phyloP scores from a whole-genome alignment of 2,888 invertebrate species.

The Aquatica leii region DNA sequence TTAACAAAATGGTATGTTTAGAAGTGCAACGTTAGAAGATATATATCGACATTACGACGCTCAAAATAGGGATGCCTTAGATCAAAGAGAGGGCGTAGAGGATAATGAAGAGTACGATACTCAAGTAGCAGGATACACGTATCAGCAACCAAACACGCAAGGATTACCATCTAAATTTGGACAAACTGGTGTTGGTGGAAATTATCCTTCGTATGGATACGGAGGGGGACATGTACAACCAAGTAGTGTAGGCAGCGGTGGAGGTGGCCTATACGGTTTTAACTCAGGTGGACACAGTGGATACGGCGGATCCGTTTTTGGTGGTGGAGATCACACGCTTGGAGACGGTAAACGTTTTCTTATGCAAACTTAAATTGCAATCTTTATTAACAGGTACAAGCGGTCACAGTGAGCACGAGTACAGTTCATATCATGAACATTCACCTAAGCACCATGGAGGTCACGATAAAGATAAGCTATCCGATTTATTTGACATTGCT shows the following conservation, averaged over 20 bases:
- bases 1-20: constrained; percentile 48
- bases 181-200: constrained; percentile 42
- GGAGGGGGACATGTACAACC: constrained; percentile 34
- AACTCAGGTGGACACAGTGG: constrained; percentile 5
- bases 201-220: constrained; percentile 23
- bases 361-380: no score
- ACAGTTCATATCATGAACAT: constrained; percentile 41
- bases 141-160: constrained; percentile 44
- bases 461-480: constrained; percentile 65
- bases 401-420: constrained; percentile 20
- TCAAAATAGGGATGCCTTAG: constrained; percentile 29
- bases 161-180: constrained; percentile 45
- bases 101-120: constrained; percentile 68
- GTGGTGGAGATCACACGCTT: not conserved
- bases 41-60: constrained; percentile 70
- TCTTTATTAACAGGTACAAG: not conserved
- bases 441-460: constrained; percentile 55
- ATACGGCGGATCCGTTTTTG: constrained; percentile 15
- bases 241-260: constrained; percentile 6
- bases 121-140: constrained; percentile 66
- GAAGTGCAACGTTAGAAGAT: constrained; percentile 75
- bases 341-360: constrained; percentile 13
- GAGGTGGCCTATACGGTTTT: constrained; percentile 17
- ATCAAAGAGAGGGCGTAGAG: constrained; percentile 52
- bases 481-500: constrained; percentile 81